phyloP scores from a whole-genome alignment of 2,888 invertebrate species.

The Latrodectus elegans region DNA sequence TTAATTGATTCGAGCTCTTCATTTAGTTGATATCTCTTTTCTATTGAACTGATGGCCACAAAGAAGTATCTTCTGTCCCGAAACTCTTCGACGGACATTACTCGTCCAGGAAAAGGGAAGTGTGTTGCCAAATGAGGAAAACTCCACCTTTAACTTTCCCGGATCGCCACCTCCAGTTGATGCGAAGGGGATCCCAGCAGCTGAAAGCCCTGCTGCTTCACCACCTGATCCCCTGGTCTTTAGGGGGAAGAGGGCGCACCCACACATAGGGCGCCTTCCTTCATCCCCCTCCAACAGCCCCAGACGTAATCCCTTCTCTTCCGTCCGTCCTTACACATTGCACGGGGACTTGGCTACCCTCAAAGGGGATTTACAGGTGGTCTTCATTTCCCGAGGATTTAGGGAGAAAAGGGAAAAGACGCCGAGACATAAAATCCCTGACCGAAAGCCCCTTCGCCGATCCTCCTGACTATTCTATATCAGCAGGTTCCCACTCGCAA shows the following conservation, averaged over 20 bases:
- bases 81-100: too few species aligned
- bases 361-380: conserved; percentile 71
- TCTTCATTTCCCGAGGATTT: conserved; percentile 71
- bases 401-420: conserved; percentile 50
- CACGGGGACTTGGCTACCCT: conserved; percentile 68
- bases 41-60: too few species aligned
- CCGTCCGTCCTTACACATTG: conserved; percentile 61
- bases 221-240: conserved; percentile 62
- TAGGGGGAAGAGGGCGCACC: conserved; percentile 7
- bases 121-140: background rate
- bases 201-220: conserved; percentile 55
- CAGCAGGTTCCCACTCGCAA: conserved; percentile 37
- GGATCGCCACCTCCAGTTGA: conserved; percentile 39
- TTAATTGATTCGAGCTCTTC: too few species aligned
- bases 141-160: conserved; percentile 3
- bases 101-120: background rate
- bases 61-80: background rate
- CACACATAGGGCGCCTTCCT: conserved; percentile 10
- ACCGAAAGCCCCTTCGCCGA: conserved; percentile 42
- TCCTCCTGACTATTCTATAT: conserved; percentile 32
- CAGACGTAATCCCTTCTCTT: conserved; percentile 30
- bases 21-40: too few species aligned
- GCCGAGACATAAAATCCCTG: conserved; percentile 54
- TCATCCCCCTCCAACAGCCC: conserved; percentile 16
- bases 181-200: conserved; percentile 37